Evolutionary conservation across 2,888 invertebrate species (phyloP), one percentile per base, ranked within the genome.

Genomic region (Caenorhabditis macrosperma): DNA sequence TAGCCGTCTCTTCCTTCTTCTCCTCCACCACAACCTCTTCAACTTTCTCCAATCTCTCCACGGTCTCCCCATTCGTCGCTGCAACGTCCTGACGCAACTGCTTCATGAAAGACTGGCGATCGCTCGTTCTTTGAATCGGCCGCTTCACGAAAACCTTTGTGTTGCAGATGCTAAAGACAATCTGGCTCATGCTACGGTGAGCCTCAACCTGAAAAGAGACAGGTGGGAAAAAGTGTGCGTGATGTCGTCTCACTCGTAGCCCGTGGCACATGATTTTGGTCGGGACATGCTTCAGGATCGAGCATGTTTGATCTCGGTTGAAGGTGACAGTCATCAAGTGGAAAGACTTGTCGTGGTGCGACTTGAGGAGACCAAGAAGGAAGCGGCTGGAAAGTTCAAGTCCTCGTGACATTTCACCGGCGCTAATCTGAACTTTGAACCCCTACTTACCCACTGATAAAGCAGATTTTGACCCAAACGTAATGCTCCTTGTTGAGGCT

Each of bases 131-230:
- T 44, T 54, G 57, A 38, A 64, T 46, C n/a, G 61, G 67, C 30
- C 64, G 48, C 12, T 72, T 78, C 10, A 48, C 48, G 7, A 61
- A 33, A 1, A 46, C 52, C 41, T 72, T 81, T 5, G 76, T 75
- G 24, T 81, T 81, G 52, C 76, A 81, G 35, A 81, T 81, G 54
- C 76, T 77, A 41, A 75, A 81, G 44, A 81, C 81, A 38, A 81
- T 63, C 46, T 81, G 81, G 50, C 81, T 81, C 74, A 74, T 75
- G 26, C 74, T 68, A 12, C 81, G 60, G 57, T 81, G 81, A 6
- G 77, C 71, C 63, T 81, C 76, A 17, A 81, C 81, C 81, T 81
- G 57, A 26, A 72, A 71, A 26, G 15, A 38, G 9, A 24, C n/a
- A n/a, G n/a, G n/a, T n/a, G n/a, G n/a, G n/a, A n/a, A n/a, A n/a